Percentiles rank a stretch among this genome's conserved stretches.
Evolutionary conservation across 2,797 vertebrate genomes (phyloP).

Genomic region (Sciurus carolinensis): DNA sequence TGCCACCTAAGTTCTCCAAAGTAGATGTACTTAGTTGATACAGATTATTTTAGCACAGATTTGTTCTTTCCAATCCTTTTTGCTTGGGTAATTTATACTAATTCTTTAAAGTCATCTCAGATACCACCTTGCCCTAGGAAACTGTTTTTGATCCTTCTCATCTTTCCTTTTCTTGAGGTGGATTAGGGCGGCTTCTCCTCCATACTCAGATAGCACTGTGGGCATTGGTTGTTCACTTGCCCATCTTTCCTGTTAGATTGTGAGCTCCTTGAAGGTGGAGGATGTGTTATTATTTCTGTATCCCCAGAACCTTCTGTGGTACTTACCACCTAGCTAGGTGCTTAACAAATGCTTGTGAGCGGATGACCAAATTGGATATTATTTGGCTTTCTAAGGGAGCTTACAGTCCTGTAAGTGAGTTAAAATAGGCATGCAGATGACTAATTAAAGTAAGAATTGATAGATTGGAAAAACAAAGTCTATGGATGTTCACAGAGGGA

Average conservation of each 20-base stretch:
- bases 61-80: background rate
- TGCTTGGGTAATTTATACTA: background rate
- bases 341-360: background rate
- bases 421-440: background rate
- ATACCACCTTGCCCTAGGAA: background rate
- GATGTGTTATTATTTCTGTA: background rate
- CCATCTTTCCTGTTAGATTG: background rate
- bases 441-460: background rate
- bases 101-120: background rate
- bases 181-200: background rate
- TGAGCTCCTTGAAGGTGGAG: background rate
- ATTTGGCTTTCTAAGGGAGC: background rate
- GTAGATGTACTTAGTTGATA: background rate
- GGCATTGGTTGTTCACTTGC: background rate
- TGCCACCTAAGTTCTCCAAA: background rate
- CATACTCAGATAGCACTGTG: background rate
- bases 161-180: background rate
- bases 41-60: background rate
- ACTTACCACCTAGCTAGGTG: background rate
- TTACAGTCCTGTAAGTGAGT: background rate
- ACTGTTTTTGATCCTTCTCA: background rate
- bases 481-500: background rate
- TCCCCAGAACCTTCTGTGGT: background rate
- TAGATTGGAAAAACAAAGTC: slow-evolving; percentile 21
- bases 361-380: background rate